Conservation (phyloP, 2,888 invertebrate genomes). For the Agrotis segetum region DNA sequence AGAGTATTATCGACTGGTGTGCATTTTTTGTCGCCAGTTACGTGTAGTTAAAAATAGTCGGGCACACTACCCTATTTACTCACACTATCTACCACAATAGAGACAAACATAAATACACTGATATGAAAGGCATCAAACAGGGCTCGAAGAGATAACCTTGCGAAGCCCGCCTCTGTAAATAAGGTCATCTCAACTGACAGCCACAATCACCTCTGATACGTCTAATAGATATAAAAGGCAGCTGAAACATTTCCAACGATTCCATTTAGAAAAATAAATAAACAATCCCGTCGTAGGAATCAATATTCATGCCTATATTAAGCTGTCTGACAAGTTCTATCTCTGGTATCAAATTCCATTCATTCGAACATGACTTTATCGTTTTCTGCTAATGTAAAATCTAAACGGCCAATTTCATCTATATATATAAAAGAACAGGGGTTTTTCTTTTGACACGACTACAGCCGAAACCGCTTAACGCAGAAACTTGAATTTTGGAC, state of each 20-base stretch:
- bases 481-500: no score
- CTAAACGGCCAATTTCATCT: slow-evolving; percentile 17
- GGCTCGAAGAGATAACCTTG: slow-evolving; percentile 81
- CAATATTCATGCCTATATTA: slow-evolving; percentile 21
- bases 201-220: slow-evolving; percentile 69
- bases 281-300: slow-evolving; percentile 10
- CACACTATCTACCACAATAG: slow-evolving; percentile 48
- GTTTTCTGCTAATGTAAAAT: slow-evolving; percentile 33
- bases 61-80: slow-evolving; percentile 1
- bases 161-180: slow-evolving; percentile 75
- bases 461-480: no score
- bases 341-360: slow-evolving; percentile 34
- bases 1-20: neutral
- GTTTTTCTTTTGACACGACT: no score
- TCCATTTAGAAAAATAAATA: slow-evolving; percentile 16
- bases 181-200: slow-evolving; percentile 75
- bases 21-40: slow-evolving; percentile 13
- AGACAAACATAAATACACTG: slow-evolving; percentile 64
- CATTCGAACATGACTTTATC: slow-evolving; percentile 38
- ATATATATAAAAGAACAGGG: no score
- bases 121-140: slow-evolving; percentile 73
- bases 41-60: slow-evolving; percentile 34
- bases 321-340: slow-evolving; percentile 22
- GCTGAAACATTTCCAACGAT: slow-evolving; percentile 20
- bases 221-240: slow-evolving; percentile 49